phyloP scores from a whole-genome alignment of 2,113 vertebrate species.

The Piaya cayana region DNA sequence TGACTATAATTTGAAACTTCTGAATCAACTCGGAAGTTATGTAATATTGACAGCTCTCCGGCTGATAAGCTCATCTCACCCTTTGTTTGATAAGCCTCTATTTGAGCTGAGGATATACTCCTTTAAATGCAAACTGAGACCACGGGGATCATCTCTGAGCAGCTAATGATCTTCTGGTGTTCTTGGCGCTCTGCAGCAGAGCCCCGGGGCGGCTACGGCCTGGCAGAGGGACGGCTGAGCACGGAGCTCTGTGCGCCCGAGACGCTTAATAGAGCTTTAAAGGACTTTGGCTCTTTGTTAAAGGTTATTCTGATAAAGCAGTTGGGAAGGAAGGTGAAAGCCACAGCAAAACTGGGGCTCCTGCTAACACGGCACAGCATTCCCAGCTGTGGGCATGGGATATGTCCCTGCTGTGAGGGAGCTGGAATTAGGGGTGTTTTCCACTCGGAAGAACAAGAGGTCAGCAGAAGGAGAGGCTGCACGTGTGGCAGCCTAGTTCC shows the following conservation, averaged over 20 bases:
- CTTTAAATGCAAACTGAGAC: neutral
- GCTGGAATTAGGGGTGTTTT: neutral
- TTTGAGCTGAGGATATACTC: neutral
- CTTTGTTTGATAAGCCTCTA: neutral
- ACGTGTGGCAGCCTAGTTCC: too few relatives aligned
- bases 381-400: neutral
- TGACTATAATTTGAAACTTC: neutral
- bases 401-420: neutral
- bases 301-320: neutral
- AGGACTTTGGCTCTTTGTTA: neutral
- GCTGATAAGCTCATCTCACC: neutral
- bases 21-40: neutral
- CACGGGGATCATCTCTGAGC: neutral
- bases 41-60: neutral
- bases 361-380: neutral
- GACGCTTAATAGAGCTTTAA: neutral
- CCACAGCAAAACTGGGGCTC: fast-evolving
- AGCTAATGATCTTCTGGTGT: neutral
- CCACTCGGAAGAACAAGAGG: neutral
- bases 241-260: neutral
- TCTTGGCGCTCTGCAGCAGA: neutral
- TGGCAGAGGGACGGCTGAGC: neutral
- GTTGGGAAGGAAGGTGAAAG: neutral
- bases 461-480: neutral
- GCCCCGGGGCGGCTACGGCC: neutral